A percentile compares a stretch with the other conserved stretches of the same genome.
Conservation (phyloP, 2,113 vertebrate genomes). For the Epinephelus moara region DNA sequence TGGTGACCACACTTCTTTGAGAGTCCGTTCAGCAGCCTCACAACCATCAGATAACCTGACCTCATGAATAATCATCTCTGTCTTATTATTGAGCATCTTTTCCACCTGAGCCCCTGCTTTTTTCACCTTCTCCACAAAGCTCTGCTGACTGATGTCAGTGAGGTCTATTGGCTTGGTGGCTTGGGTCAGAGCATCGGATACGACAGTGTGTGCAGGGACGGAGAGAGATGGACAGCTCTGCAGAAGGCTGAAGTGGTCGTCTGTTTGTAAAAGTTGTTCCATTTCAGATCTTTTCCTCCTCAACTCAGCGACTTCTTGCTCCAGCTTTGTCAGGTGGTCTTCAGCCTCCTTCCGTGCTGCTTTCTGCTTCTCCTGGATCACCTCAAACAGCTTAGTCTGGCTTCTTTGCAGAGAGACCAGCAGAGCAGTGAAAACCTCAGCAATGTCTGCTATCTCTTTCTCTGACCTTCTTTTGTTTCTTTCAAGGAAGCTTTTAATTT, state of each 20-base stretch:
- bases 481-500: not conserved
- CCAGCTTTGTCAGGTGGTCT: constrained; percentile 17
- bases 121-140: constrained; percentile 17
- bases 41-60: constrained; percentile 12
- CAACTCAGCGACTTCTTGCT: constrained; percentile 29
- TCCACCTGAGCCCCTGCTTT: constrained; percentile 23
- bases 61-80: constrained; percentile 22
- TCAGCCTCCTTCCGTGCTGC: constrained; percentile 5
- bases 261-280: constrained; percentile 41
- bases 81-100: constrained; percentile 22
- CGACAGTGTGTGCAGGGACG: not conserved
- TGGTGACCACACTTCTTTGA: constrained; percentile 11
- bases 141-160: not conserved
- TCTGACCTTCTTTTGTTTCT: not conserved
- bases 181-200: not conserved
- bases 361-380: constrained; percentile 41
- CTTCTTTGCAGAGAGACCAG: constrained; percentile 3
- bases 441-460: constrained; percentile 17
- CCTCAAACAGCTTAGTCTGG: constrained; percentile 7
- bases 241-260: constrained; percentile 49
- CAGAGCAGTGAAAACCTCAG: constrained; percentile 6
- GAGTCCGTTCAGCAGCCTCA: not conserved
- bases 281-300: constrained; percentile 27
- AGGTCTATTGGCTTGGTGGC: not conserved
- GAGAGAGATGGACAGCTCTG: not conserved